Evolutionary conservation across 2,888 invertebrate genomes (phyloP).

Genomic region (Tholera decimalis): DNA sequence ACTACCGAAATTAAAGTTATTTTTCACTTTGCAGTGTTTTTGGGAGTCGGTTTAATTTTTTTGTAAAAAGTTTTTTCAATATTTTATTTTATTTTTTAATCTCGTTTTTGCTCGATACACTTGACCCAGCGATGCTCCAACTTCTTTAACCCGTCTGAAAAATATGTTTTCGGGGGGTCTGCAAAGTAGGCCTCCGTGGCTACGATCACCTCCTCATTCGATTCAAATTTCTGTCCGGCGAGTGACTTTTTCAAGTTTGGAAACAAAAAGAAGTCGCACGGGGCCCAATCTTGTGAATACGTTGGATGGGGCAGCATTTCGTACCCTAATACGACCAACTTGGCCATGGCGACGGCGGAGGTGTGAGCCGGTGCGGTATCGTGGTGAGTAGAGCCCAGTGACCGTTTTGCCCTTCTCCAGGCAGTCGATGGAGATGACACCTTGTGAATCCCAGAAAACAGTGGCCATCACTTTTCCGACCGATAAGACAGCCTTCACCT

Average conservation of each 20-base stretch:
- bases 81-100: too few relatives aligned
- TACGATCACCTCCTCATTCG: constrained; percentile 24
- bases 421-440: too few relatives aligned
- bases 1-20: too few relatives aligned
- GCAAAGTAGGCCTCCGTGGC: too few relatives aligned
- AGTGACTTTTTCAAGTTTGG: constrained; percentile 38
- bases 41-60: too few relatives aligned
- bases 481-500: too few relatives aligned
- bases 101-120: neutral
- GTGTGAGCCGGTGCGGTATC: constrained; percentile 32
- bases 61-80: too few relatives aligned
- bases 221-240: constrained; percentile 24
- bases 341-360: constrained; percentile 14
- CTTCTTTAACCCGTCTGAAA: constrained; percentile 26
- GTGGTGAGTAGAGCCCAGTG: constrained; percentile 29
- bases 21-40: too few relatives aligned
- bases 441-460: too few relatives aligned
- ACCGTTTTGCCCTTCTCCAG: constrained; percentile 51
- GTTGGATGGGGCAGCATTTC: constrained; percentile 34
- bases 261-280: constrained; percentile 27
- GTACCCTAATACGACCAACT: constrained; percentile 26
- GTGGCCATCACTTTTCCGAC: too few relatives aligned
- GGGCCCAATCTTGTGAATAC: constrained; percentile 37
- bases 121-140: constrained; percentile 27
- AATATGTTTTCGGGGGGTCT: constrained; percentile 14